Percentiles rank a stretch among this genome's conserved stretches.
Evolutionary conservation across 1,140 invertebrate genomes (phyloP).

Genomic region (Cydia pomonella): DNA sequence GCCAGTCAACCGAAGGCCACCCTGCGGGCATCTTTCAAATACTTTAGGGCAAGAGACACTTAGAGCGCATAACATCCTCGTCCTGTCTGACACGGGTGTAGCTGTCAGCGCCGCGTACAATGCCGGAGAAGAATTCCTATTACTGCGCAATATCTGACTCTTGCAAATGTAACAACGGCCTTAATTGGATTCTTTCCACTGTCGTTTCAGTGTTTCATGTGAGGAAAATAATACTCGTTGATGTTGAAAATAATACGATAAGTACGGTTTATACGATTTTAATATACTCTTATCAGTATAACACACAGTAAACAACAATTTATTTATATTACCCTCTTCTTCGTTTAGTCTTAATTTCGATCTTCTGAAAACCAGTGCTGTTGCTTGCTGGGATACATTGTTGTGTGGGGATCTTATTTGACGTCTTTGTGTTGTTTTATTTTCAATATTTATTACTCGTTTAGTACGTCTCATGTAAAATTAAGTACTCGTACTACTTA

Average conservation of each 20-base stretch:
- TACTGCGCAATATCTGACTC: slow-evolving; percentile 24
- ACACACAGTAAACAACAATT: too few relatives aligned
- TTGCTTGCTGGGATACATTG: too few relatives aligned
- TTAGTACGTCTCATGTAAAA: too few relatives aligned
- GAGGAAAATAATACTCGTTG: neutral
- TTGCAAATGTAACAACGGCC: slow-evolving; percentile 12
- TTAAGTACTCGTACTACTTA: too few relatives aligned
- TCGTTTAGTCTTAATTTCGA: too few relatives aligned
- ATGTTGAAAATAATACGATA: neutral
- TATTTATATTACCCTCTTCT: too few relatives aligned
- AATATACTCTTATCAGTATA: too few relatives aligned
- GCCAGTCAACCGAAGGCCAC: neutral
- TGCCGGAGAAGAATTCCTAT: slow-evolving; percentile 21
- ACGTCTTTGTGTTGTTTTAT: too few relatives aligned
- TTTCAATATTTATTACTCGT: too few relatives aligned
- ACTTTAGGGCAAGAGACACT: neutral
- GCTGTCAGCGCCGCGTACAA: slow-evolving; percentile 26
- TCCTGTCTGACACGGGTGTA: slow-evolving; percentile 13
- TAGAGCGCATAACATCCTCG: slow-evolving; percentile 1
- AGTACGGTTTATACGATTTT: neutral
- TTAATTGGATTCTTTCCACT: slow-evolving; percentile 21
- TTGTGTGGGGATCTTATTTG: too few relatives aligned
- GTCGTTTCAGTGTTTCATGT: neutral
- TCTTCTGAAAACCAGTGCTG: too few relatives aligned
- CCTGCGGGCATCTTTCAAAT: neutral